Percentiles rank a stretch among this genome's conserved stretches.
Conservation (phyloP, 2,797 vertebrate species). For the Limosa lapponica region DNA sequence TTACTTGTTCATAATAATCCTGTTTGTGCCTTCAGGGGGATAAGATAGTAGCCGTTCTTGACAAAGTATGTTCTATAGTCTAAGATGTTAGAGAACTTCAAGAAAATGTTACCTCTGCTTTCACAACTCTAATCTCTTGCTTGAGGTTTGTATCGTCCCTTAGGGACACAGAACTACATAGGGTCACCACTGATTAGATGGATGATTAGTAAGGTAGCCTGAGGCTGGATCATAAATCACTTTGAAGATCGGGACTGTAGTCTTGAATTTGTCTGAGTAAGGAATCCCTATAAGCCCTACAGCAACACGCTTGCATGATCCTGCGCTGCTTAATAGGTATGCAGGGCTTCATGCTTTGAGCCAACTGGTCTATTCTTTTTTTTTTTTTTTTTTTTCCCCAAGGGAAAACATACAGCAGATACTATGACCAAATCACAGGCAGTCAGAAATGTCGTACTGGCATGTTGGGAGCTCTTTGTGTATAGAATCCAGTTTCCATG, state of each 20-base stretch:
- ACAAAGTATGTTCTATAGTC: background rate
- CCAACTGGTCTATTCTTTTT: background rate
- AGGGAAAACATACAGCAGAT: background rate
- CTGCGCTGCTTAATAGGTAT: background rate
- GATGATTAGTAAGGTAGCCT: background rate
- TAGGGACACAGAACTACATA: background rate
- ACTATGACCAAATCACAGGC: background rate
- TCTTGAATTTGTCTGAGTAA: conserved; percentile 6
- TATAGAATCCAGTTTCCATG: background rate
- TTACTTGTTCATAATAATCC: background rate
- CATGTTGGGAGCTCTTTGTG: background rate
- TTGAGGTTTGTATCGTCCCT: background rate
- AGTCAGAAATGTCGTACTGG: background rate
- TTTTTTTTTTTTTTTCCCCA: background rate
- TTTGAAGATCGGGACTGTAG: background rate
- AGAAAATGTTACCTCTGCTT: conserved; percentile 19
- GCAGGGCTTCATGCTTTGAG: conserved; percentile 1
- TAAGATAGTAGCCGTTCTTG: background rate
- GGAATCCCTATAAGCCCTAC: conserved; percentile 11
- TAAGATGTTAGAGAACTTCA: background rate
- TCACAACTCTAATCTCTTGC: background rate
- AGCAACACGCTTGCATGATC: conserved; percentile 22
- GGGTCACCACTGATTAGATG: background rate
- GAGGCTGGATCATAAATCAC: conserved; percentile 41
- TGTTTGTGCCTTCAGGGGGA: background rate